Evolutionary conservation across 2,888 invertebrate genomes (phyloP), one percentile per base, ranked within the genome.

Genomic region (Archips xylosteana): DNA sequence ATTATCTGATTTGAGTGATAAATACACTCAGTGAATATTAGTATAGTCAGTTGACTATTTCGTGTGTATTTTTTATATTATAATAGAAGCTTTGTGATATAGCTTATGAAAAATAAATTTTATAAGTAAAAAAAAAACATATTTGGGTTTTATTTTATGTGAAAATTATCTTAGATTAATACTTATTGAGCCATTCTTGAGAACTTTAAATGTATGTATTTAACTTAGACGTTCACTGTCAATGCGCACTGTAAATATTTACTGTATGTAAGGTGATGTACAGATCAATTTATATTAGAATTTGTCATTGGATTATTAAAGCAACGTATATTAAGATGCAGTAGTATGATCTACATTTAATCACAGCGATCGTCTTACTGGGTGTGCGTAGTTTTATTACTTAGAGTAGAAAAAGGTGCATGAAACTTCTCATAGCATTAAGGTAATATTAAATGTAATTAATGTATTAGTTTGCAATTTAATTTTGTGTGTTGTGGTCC

Each of bases 31-130:
- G 65, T 49, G 23, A 57, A 68, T 47, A 78, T 73, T 82, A 81
- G 85, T 86, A 83, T 78, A 85, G 86, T 87, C 85, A 79, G 83
- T 85, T 83, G 86, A 87, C 86, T 85, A 83, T 81, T 85, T 82
- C 85, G 83, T 81, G 84, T 83, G 84, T 85, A 83, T 85, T 88
- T 23, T 88, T 89, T 87, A 86, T 86, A 85, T 83, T 81, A 84
- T 85, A 83, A 83, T 79, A 79, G 84, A 85, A 78, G 89, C 90
- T 91, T 92, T 91, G 91, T 91, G 89, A 91, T 89, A 91, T 89
- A 81, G 87, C 89, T 81, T 81, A 85, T 79, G 82, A 85, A 83
- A 83, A 84, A 81, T 81, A 77, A 70, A 75, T 72, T 59, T 65
- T 66, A 76, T 78, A 78, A 79, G 80, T 78, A 66, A 81, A 82